phyloP scores from a whole-genome alignment of 1,140 invertebrate species.

The Lordiphosa mommai region DNA sequence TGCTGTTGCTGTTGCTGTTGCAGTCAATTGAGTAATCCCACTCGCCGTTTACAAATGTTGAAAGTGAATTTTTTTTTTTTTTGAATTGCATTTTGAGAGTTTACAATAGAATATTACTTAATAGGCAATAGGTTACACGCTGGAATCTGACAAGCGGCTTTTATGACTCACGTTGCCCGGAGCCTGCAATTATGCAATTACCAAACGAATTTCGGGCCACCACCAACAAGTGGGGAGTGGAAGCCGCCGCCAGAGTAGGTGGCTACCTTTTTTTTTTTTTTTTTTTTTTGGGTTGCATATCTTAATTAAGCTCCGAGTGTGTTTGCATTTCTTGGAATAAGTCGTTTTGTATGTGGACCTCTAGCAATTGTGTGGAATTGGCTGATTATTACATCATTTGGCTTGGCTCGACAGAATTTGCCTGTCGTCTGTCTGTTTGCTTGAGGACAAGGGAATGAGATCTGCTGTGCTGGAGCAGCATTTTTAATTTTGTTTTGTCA shows the following conservation, averaged over 20 bases:
- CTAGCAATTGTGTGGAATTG: slow-evolving; percentile 2
- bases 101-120: slow-evolving; percentile 77
- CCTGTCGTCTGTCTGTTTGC: background rate
- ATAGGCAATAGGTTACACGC: slow-evolving; percentile 43
- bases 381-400: slow-evolving; percentile 54
- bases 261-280: background rate
- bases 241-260: background rate
- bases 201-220: slow-evolving; percentile 28
- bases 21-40: slow-evolving; percentile 62
- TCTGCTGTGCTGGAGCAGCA: no score
- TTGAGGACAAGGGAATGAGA: background rate
- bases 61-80: slow-evolving; percentile 58
- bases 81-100: slow-evolving; percentile 62
- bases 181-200: slow-evolving; percentile 59
- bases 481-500: no score
- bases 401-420: slow-evolving; percentile 34
- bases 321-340: slow-evolving; percentile 9
- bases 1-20: slow-evolving; percentile 16
- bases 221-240: slow-evolving; percentile 12
- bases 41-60: slow-evolving; percentile 62
- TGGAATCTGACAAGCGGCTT: slow-evolving; percentile 24
- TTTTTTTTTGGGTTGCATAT: slow-evolving; percentile 1
- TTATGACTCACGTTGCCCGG: slow-evolving; percentile 24
- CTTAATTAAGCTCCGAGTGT: slow-evolving; percentile 27
- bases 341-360: background rate